Conservation (phyloP, 2,797 vertebrate genomes). For the Gallinago solitaria region DNA sequence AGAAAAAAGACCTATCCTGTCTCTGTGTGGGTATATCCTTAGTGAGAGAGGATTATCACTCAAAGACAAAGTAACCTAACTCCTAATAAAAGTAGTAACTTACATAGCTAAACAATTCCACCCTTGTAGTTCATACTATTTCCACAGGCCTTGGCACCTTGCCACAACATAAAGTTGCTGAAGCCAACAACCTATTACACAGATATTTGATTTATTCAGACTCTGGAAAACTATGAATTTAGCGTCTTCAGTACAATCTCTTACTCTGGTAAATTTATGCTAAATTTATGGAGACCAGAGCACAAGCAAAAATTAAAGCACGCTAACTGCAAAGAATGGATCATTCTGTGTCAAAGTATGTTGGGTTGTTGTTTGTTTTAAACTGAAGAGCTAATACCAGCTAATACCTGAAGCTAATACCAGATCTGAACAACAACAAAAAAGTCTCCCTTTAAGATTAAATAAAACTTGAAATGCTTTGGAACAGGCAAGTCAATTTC, state of each 20-base stretch:
- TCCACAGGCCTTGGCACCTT: neutral
- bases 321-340: neutral
- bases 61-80: neutral
- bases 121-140: neutral
- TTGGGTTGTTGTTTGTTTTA: neutral
- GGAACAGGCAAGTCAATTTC: neutral
- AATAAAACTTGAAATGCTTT: neutral
- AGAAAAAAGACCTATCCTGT: conserved; percentile 8
- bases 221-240: neutral
- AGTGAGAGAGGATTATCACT: neutral
- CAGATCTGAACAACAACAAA: neutral
- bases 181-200: neutral
- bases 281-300: neutral
- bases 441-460: neutral
- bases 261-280: neutral
- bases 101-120: neutral
- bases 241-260: neutral
- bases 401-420: neutral
- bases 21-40: neutral
- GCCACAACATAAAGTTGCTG: neutral
- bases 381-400: neutral
- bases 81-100: neutral
- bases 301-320: neutral
- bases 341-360: neutral
- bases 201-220: neutral